A percentile compares a stretch with the other conserved stretches of the same genome.
Conservation (phyloP, 1,140 invertebrate genomes). For the Chymomyza costata region DNA sequence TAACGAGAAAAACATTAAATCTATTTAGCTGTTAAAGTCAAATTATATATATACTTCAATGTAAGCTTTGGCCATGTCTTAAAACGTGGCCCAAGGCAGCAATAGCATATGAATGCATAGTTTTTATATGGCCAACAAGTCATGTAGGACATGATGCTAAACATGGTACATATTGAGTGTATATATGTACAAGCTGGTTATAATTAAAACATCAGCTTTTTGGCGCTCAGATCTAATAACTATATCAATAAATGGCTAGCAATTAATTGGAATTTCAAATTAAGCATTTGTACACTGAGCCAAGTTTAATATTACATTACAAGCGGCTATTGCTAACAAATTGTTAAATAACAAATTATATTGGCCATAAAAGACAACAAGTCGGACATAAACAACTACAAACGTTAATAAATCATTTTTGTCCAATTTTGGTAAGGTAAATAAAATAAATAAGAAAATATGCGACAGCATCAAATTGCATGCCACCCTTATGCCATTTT, state of each 20-base stretch:
- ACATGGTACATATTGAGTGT: conserved; percentile 4
- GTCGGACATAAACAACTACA: conserved; percentile 65
- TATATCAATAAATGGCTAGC: conserved; percentile 43
- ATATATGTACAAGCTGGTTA: conserved; percentile 1
- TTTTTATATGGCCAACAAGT: neutral
- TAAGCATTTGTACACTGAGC: conserved; percentile 35
- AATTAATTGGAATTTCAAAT: conserved; percentile 35
- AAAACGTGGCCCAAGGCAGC: neutral
- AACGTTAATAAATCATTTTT: conserved; percentile 70
- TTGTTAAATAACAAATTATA: conserved; percentile 70
- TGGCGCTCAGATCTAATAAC: conserved; percentile 61
- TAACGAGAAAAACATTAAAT: conserved; percentile 13
- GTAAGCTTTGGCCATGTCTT: neutral
- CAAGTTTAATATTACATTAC: conserved; percentile 39
- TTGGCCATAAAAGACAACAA: conserved; percentile 42
- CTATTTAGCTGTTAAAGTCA: conserved; percentile 26
- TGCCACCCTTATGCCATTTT: conserved; percentile 52
- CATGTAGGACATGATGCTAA: neutral
- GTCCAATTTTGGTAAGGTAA: conserved; percentile 33
- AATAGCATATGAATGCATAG: neutral
- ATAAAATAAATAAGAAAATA: too few species aligned
- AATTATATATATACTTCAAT: conserved; percentile 12
- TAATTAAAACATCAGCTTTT: neutral
- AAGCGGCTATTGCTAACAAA: conserved; percentile 52
- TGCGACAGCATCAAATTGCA: neutral